Evolutionary conservation across 2,888 invertebrate genomes (phyloP).

Genomic region (Trissonchulus latispiculum): DNA sequence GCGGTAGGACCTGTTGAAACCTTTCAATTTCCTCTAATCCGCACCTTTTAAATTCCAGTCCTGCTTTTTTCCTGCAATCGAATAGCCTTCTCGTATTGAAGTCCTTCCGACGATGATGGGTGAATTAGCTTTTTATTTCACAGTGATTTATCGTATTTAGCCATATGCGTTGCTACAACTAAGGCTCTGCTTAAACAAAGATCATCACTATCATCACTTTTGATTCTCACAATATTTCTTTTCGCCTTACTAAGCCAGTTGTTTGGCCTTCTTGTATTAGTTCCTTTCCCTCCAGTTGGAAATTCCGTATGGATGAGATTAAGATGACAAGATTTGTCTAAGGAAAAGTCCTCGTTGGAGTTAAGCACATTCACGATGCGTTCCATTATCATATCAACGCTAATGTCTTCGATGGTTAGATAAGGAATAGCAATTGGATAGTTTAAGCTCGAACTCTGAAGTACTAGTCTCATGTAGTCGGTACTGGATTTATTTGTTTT

Average conservation of each 20-base stretch:
- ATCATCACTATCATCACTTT: background rate
- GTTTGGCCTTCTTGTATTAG: background rate
- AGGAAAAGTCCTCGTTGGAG: constrained; percentile 8
- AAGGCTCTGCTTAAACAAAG: background rate
- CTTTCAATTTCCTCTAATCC: too few species aligned
- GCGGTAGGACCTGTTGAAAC: too few species aligned
- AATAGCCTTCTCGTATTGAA: too few species aligned
- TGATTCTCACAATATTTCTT: background rate
- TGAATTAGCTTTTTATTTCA: too few species aligned
- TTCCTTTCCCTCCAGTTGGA: background rate
- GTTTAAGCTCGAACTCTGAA: constrained; percentile 6
- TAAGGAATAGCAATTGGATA: constrained; percentile 15
- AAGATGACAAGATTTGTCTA: background rate
- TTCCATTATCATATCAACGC: constrained; percentile 4
- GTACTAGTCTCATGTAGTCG: constrained; percentile 6
- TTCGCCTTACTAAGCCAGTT: background rate
- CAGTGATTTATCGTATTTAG: too few species aligned
- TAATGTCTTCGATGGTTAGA: background rate
- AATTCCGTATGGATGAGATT: constrained; percentile 12
- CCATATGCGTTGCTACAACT: background rate
- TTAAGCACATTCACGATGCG: background rate
- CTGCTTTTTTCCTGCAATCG: too few species aligned
- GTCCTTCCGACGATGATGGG: too few species aligned
- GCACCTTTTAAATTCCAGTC: too few species aligned
- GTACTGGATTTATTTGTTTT: background rate